A percentile compares a stretch with the other conserved stretches of the same genome.
Conservation (phyloP, 1,140 invertebrate species). For the Pinna nobilis region DNA sequence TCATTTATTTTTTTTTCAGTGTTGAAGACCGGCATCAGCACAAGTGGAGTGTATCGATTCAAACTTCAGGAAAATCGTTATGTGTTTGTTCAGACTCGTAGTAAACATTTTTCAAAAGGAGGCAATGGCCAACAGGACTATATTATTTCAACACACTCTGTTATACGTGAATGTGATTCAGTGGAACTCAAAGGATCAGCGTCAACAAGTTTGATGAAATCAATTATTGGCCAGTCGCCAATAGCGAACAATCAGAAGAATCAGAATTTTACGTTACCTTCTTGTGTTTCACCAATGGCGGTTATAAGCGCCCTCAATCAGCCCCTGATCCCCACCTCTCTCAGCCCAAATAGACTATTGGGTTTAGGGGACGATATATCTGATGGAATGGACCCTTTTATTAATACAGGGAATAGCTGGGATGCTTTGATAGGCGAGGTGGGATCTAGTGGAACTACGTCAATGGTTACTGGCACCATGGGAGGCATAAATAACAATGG, state of each 20-base stretch:
- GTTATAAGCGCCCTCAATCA: constrained; percentile 33
- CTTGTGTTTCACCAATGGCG: constrained; percentile 28
- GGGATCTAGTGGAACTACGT: no score
- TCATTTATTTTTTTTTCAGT: constrained; percentile 50
- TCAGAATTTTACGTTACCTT: constrained; percentile 22
- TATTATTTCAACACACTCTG: constrained; percentile 93
- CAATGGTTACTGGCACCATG: no score
- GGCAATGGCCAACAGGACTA: constrained; percentile 84
- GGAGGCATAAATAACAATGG: no score
- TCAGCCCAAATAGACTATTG: constrained; percentile 15
- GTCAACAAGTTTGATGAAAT: constrained; percentile 73
- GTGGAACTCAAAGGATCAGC: constrained; percentile 72
- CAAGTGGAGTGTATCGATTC: constrained; percentile 86
- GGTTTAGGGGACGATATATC: background rate
- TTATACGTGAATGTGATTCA: constrained; percentile 78
- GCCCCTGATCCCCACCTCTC: constrained; percentile 17
- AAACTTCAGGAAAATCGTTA: constrained; percentile 85
- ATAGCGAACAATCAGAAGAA: constrained; percentile 25
- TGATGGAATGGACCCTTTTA: constrained; percentile 1
- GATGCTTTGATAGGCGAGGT: no score
- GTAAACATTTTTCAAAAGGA: constrained; percentile 86
- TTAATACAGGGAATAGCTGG: background rate
- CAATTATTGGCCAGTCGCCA: constrained; percentile 63
- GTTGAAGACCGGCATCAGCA: constrained; percentile 79
- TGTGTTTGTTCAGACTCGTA: constrained; percentile 90